These are phyloP conservation scores for Nerophis lumbriciformis DNA, from an alignment of 2,113 vertebrate species.

Conservation along the genomic window DNA sequence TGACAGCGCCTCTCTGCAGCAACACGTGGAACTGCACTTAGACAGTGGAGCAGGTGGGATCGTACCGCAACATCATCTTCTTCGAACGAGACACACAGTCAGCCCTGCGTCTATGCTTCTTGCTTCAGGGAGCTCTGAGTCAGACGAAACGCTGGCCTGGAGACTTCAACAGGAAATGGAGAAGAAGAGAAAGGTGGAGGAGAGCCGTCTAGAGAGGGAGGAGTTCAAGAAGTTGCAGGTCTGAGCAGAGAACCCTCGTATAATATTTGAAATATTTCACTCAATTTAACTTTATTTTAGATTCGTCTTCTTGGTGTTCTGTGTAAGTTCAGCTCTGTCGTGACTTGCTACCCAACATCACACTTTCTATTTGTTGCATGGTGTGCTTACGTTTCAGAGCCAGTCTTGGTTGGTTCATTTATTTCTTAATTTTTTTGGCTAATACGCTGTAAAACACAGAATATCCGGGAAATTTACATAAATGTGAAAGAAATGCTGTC, in stretches of 20 bases:
- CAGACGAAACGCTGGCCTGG: constrained; percentile 77
- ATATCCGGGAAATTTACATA: too few species aligned
- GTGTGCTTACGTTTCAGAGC: too few species aligned
- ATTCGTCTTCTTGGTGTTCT: neutral
- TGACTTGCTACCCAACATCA: too few species aligned
- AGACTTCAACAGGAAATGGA: constrained; percentile 82
- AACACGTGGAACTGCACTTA: constrained; percentile 87
- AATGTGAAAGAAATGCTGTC: too few species aligned
- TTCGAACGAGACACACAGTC: too few species aligned
- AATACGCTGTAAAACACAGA: too few species aligned
- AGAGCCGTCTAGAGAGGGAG: constrained; percentile 71
- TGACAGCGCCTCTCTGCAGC: constrained; percentile 74
- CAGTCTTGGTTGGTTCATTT: too few species aligned
- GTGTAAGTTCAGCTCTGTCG: too few species aligned
- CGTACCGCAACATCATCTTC: neutral
- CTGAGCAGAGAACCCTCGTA: neutral
- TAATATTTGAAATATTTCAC: neutral
- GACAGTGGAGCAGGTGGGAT: constrained; percentile 56
- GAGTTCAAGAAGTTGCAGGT: constrained; percentile 90
- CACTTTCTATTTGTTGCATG: too few species aligned
- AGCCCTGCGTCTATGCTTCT: neutral
- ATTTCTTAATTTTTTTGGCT: too few species aligned
- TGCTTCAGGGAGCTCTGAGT: constrained; percentile 27
- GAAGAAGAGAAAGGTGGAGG: constrained; percentile 60
- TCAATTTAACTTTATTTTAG: too few species aligned